These are phyloP conservation scores for Drosophila pseudoobscura DNA, from an alignment of 1,140 invertebrate genomes.

Conservation along the genomic window DNA sequence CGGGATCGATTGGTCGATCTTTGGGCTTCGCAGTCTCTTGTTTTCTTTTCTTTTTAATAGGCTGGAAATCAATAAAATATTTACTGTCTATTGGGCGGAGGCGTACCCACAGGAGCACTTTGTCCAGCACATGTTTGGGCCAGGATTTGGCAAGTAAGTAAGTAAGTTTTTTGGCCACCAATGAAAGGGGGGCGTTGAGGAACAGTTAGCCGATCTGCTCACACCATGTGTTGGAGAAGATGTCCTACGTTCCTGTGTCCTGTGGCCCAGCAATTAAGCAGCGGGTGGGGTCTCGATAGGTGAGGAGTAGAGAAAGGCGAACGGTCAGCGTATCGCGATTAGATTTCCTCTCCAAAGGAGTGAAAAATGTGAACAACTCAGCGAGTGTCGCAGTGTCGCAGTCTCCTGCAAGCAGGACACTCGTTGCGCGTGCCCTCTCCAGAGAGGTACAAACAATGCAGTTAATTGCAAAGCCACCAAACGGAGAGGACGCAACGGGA, in stretches of 20 bases:
- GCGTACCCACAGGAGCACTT: slow-evolving; percentile 70
- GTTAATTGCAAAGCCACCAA: slow-evolving; percentile 81
- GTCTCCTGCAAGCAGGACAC: slow-evolving; percentile 33
- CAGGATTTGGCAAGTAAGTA: slow-evolving; percentile 14
- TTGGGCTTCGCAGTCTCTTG: not conserved
- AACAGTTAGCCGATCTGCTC: slow-evolving; percentile 29
- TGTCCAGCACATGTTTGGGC: slow-evolving; percentile 67
- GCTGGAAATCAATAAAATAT: slow-evolving; percentile 71
- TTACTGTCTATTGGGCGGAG: slow-evolving; percentile 47
- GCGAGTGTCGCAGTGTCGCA: slow-evolving; percentile 49
- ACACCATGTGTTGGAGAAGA: slow-evolving; percentile 49
- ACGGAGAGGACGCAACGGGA: slow-evolving; percentile 65
- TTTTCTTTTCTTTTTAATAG: slow-evolving; percentile 20
- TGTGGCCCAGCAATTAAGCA: slow-evolving; percentile 60
- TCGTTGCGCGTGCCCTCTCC: slow-evolving; percentile 41
- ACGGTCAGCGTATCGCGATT: slow-evolving; percentile 44
- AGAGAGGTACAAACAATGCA: slow-evolving; percentile 56
- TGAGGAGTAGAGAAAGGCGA: slow-evolving; percentile 13
- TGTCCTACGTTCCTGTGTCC: slow-evolving; percentile 6
- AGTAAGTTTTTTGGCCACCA: not conserved
- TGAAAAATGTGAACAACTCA: slow-evolving; percentile 65
- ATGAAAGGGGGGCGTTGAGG: slow-evolving; percentile 18
- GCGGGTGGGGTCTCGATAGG: slow-evolving; percentile 25
- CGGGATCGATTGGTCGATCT: not conserved
- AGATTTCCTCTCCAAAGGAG: slow-evolving; percentile 67